Conservation (phyloP, 2,113 vertebrate species). For the Seriola dumerili region DNA sequence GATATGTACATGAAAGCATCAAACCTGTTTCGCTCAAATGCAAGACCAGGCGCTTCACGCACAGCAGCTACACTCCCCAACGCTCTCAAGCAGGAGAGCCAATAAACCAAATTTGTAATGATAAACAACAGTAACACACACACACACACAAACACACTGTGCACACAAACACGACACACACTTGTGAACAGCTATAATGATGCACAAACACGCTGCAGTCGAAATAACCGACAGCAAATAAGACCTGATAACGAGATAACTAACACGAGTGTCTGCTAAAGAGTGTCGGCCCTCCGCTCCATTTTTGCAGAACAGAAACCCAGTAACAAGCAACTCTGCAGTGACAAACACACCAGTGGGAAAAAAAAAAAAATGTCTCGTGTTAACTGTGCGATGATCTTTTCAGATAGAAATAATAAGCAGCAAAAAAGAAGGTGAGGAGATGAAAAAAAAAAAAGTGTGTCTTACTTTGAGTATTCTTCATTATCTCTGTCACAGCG, state of each 20-base stretch:
- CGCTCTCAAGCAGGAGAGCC: constrained; percentile 12
- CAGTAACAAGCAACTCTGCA: not conserved
- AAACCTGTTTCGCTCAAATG: constrained; percentile 5
- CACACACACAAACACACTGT: not conserved
- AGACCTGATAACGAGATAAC: constrained; percentile 35
- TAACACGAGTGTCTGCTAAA: constrained; percentile 3
- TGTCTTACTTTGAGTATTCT: constrained; percentile 88
- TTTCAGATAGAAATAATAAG: not conserved
- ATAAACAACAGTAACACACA: constrained; percentile 17
- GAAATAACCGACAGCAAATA: constrained; percentile 34
- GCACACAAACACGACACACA: constrained; percentile 20
- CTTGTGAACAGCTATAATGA: constrained; percentile 37
- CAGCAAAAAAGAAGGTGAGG: not conserved
- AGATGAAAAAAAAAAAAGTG: constrained; percentile 23
- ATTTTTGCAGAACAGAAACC: not conserved
- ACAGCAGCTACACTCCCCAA: constrained; percentile 14
- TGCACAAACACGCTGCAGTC: constrained; percentile 18
- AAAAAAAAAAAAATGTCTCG: not conserved
- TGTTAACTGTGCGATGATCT: not conserved
- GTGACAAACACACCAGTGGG: not conserved
- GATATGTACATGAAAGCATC: constrained; percentile 42
- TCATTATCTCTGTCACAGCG: constrained; percentile 85
- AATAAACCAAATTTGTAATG: constrained; percentile 16
- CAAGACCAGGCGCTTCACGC: constrained; percentile 1
- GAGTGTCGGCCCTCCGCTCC: not conserved